Evolutionary conservation across 1,140 invertebrate genomes (phyloP).

Genomic region (Metaphire vulgaris): DNA sequence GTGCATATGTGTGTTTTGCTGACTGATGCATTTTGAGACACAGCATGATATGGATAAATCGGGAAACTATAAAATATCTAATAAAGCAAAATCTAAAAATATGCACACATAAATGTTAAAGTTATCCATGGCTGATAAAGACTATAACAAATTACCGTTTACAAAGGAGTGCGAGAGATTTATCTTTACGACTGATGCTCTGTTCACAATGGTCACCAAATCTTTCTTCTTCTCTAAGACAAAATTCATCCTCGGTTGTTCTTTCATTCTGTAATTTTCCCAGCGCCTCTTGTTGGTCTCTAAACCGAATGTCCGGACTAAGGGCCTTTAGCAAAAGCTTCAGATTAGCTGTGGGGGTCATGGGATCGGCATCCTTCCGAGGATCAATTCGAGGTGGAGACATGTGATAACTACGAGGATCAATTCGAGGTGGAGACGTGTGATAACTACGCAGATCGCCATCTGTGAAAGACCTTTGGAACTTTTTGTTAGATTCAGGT

Average conservation of each 20-base stretch:
- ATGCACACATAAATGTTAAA: no score
- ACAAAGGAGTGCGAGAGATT: slow-evolving; percentile 51
- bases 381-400: no score
- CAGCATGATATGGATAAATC: no score
- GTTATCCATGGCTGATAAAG: background rate
- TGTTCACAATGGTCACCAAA: background rate
- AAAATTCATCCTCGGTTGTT: slow-evolving; percentile 1
- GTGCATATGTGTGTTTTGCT: no score
- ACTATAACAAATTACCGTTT: slow-evolving; percentile 40
- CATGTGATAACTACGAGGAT: no score
- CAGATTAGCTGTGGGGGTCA: slow-evolving; percentile 51
- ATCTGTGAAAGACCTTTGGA: no score
- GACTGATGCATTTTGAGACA: no score
- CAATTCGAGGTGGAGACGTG: no score
- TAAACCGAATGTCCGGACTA: slow-evolving; percentile 47
- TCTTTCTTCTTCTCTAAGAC: background rate
- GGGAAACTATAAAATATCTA: no score
- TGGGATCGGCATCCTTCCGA: slow-evolving; percentile 32
- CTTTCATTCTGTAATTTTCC: slow-evolving; percentile 17
- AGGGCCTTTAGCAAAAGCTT: slow-evolving; percentile 50
- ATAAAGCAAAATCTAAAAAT: no score
- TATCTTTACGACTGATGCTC: slow-evolving; percentile 41
- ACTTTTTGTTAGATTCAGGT: no score
- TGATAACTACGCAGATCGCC: no score
- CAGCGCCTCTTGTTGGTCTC: slow-evolving; percentile 33